Conservation (phyloP, 64 coral and sea anemone species). For the Montipora capricornis region DNA sequence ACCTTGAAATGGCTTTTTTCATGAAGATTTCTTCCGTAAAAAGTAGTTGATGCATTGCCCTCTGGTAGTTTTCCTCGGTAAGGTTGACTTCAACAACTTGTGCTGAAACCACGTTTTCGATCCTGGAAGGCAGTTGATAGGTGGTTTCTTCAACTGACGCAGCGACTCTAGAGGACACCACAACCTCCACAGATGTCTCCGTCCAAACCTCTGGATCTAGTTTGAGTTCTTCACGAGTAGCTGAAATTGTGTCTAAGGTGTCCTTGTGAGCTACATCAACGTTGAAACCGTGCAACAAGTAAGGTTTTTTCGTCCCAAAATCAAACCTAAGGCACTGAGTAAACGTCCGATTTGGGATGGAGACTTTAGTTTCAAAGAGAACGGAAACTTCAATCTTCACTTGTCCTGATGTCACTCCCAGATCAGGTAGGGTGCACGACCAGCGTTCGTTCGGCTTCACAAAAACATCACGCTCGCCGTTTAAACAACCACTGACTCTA, state of each 20-base stretch:
- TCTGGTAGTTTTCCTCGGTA: constrained; percentile 55
- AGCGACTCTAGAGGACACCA: neutral
- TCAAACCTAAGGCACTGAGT: constrained; percentile 78
- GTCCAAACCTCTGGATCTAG: constrained; percentile 6
- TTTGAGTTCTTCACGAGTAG: neutral
- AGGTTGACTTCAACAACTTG: constrained; percentile 21
- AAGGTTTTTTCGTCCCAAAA: constrained; percentile 49
- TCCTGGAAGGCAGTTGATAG: neutral
- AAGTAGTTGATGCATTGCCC: constrained; percentile 80
- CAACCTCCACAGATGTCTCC: neutral
- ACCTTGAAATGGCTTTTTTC: constrained; percentile 78
- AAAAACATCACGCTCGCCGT: neutral
- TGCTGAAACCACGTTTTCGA: constrained; percentile 44
- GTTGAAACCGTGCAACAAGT: constrained; percentile 74
- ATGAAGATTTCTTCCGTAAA: constrained; percentile 85
- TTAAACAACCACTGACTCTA: neutral
- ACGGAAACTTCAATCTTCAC: constrained; percentile 50
- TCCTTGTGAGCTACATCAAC: constrained; percentile 61
- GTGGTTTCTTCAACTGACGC: neutral
- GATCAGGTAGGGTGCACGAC: constrained; percentile 23
- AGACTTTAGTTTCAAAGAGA: constrained; percentile 47
- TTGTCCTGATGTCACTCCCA: neutral
- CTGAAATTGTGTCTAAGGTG: neutral
- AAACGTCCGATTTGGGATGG: constrained; percentile 50
- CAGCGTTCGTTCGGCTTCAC: neutral